Conservation (phyloP, 2,113 vertebrate species). For the Baryphthengus martii region DNA sequence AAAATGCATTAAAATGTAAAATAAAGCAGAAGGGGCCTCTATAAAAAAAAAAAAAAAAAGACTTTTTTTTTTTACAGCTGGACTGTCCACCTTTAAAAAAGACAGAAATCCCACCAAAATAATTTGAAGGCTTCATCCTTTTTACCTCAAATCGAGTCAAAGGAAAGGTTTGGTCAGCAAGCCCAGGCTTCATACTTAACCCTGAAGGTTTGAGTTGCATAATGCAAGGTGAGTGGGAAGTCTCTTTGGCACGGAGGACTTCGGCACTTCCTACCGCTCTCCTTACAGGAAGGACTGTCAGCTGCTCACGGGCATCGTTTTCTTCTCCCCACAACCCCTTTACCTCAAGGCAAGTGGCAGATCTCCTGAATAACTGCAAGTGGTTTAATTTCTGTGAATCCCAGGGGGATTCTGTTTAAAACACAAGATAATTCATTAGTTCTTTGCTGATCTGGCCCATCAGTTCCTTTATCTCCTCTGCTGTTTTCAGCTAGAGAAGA, state of each 20-base stretch:
- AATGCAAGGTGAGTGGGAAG: not conserved
- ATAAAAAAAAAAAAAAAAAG: no score
- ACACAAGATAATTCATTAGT: not conserved
- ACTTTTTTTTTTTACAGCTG: not conserved
- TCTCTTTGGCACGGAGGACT: not conserved
- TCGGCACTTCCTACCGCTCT: not conserved
- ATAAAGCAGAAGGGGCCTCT: not conserved
- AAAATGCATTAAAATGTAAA: not conserved
- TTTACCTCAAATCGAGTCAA: not conserved
- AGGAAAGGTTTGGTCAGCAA: not conserved
- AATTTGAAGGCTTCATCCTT: not conserved
- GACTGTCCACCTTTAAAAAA: not conserved
- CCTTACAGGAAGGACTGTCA: not conserved
- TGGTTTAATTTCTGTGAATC: slow-evolving; percentile 6
- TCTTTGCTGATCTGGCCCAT: not conserved
- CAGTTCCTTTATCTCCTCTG: not conserved
- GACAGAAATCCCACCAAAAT: not conserved
- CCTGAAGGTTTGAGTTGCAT: not conserved
- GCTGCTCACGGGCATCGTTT: not conserved
- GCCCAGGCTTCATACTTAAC: not conserved
- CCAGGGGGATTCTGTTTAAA: slow-evolving; percentile 22
- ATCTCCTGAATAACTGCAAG: slow-evolving; percentile 8
- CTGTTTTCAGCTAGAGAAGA: not conserved
- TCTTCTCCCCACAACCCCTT: not conserved
- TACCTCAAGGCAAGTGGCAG: not conserved